A percentile compares a stretch with the other conserved stretches of the same genome.
These are phyloP conservation scores for Drosophila austrosaltans DNA, from an alignment of 2,888 invertebrate species.

Conservation along the genomic window DNA sequence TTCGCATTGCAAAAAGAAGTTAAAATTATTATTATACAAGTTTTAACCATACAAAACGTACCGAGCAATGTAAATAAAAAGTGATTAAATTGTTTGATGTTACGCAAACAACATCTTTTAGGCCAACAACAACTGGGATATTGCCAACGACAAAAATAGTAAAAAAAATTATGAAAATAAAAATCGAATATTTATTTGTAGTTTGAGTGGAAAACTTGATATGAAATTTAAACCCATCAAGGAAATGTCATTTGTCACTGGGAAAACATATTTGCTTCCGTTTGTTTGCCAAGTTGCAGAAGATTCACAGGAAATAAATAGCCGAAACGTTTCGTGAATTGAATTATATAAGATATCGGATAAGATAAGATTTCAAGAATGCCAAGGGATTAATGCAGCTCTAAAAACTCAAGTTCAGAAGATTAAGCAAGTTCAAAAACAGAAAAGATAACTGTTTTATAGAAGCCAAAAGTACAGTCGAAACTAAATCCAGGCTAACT, in stretches of 20 bases:
- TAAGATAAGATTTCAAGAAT: too few relatives aligned
- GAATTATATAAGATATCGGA: too few relatives aligned
- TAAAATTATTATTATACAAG: constrained; percentile 56
- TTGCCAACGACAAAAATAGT: neutral
- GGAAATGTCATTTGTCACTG: neutral
- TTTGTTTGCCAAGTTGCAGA: constrained; percentile 23
- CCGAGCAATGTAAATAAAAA: constrained; percentile 60
- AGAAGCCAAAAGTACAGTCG: too few relatives aligned
- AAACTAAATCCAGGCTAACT: too few relatives aligned
- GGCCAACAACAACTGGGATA: constrained; percentile 20
- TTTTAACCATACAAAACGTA: constrained; percentile 42
- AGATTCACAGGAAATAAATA: constrained; percentile 3
- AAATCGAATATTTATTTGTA: constrained; percentile 32
- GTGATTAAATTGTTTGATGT: constrained; percentile 62
- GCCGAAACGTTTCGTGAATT: too few relatives aligned
- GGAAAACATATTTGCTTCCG: neutral
- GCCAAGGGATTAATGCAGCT: too few relatives aligned
- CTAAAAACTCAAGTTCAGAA: too few relatives aligned
- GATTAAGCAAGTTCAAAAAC: too few relatives aligned
- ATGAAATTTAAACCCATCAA: neutral
- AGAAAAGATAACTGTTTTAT: too few relatives aligned
- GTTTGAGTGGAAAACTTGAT: constrained; percentile 31
- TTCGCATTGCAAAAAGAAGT: constrained; percentile 62
- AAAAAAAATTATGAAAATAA: neutral
- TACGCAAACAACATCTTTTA: constrained; percentile 67